Evolutionary conservation across 2,113 vertebrate species (phyloP).

Genomic region (Fulmarus glacialis): DNA sequence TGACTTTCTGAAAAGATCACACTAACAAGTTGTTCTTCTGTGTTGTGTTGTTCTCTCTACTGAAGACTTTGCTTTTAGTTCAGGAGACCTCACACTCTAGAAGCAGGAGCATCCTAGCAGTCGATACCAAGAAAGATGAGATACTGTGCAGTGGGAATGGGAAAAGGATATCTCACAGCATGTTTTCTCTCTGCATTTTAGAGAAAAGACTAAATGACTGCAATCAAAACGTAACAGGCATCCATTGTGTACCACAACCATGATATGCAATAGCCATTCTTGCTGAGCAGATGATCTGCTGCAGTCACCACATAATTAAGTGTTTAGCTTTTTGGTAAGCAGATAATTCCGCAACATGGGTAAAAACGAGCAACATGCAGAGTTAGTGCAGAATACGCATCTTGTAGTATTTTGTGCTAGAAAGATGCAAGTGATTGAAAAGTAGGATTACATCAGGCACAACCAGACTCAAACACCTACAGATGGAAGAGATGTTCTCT

Average conservation of each 20-base stretch:
- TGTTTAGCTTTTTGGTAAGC: not conserved
- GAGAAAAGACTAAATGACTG: not conserved
- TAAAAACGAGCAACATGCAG: fast-evolving
- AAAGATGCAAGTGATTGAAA: not conserved
- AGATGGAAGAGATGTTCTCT: not conserved
- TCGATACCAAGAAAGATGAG: not conserved
- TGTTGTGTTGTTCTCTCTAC: not conserved
- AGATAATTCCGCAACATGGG: not conserved
- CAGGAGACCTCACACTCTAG: not conserved
- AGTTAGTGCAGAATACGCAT: not conserved
- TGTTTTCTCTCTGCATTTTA: not conserved
- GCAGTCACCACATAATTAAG: not conserved
- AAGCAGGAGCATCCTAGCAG: not conserved
- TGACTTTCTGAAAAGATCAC: not conserved
- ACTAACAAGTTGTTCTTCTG: not conserved
- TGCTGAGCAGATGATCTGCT: not conserved
- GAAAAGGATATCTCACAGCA: not conserved
- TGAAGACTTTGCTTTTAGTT: not conserved
- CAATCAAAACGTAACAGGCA: not conserved
- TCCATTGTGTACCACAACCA: not conserved
- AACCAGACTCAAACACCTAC: not conserved
- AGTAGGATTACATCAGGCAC: not conserved
- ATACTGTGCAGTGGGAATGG: not conserved
- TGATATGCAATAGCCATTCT: not conserved
- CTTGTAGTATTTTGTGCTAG: not conserved